Percentiles rank a stretch among this genome's conserved stretches.
Conservation (phyloP, 2,797 vertebrate genomes). For the Platalea minor region DNA sequence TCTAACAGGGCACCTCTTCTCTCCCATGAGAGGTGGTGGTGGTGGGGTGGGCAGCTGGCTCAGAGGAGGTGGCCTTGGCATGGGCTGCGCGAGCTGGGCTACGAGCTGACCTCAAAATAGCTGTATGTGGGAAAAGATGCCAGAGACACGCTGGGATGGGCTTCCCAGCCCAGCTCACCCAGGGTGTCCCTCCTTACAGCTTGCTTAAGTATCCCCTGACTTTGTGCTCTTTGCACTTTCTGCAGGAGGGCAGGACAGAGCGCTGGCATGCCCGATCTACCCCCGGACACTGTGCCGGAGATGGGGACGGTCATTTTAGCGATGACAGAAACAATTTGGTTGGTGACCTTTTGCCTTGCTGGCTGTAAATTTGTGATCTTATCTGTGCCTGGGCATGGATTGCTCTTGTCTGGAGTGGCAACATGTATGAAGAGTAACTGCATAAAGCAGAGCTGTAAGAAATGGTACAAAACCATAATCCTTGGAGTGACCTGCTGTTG, state of each 20-base stretch:
- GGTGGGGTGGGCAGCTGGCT: neutral
- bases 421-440: neutral
- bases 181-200: neutral
- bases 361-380: neutral
- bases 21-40: neutral
- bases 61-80: neutral
- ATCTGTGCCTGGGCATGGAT: neutral
- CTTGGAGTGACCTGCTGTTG: neutral
- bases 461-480: neutral
- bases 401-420: neutral
- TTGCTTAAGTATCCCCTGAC: neutral
- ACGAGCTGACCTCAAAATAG: neutral
- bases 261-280: rapidly evolving
- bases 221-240: neutral
- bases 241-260: neutral
- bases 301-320: neutral
- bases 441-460: neutral
- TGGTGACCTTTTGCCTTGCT: neutral
- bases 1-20: neutral
- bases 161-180: neutral
- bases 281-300: neutral
- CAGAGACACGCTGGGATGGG: rapidly evolving
- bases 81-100: neutral
- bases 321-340: neutral
- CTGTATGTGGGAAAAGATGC: neutral